Base-by-base conservation (phyloP, 2,888 invertebrate genomes). In the Lasioglossum oenotherae region DNA sequence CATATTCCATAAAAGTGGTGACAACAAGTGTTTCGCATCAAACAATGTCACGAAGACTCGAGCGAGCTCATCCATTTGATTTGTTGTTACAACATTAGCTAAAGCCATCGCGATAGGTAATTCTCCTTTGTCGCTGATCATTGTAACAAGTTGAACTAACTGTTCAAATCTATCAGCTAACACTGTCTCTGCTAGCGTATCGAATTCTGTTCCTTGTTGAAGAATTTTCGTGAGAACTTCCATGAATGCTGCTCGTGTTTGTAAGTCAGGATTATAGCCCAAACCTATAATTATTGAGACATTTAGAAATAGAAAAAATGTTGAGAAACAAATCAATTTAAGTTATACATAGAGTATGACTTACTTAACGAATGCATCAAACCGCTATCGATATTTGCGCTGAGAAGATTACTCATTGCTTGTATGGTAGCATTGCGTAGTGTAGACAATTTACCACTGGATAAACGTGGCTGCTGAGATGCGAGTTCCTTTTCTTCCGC, bases 81-180 rank as follows among this genome's bases (percentile, higher is more conserved):
- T 98, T 0, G 98, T 98, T 75, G 98, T 98, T 0, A 99, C 99
- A 6, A 99, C 99, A 95, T 98, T 99, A 0, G 99, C 99, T 71
- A 99, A 96, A 0, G 99, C 99, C 98, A 99, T 99, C 2, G 99
- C 99, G 91, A 99, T 99, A 0, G 99, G 99, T 38, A 99, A 95
- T 95, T 99, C 99, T 2, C 98, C 98, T 96, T 99, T 99, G 94
- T 99, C 99, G 80, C 99, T 99, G 81, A 99, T 99, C 99, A 99
- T 99, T 0, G 99, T 99, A 31, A 99, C 99, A 6, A 99, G 96
- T 93, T 99, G 99, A 0, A 99, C 99, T 12, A 99, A 96, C 93
- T 99, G 98, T 93, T 99, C 99, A 95, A 99, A 99, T 84, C 99
- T 96, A 95, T 99, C 99, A 0, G 99, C 99, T 75, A 99, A 95